Evolutionary conservation across 1,140 invertebrate genomes (phyloP), one percentile per base, ranked within the genome.

Genomic region (Pseudomyrmex flavicornis): DNA sequence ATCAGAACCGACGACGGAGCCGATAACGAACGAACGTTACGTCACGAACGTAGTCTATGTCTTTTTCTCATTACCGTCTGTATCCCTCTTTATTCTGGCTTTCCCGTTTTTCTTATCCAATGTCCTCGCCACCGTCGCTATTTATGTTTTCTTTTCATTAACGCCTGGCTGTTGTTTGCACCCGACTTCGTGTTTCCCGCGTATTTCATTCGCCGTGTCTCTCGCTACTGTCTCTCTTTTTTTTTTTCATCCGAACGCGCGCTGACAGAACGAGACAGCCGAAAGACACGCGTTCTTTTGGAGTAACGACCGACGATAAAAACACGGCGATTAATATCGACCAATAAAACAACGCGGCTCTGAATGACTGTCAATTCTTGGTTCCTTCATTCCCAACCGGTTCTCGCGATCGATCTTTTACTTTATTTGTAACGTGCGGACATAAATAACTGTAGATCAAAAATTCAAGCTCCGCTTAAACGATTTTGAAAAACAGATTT

Each of bases 71-170:
- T 92, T 91, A 92, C 58, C 35, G 10, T 58, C 50, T 61, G 77
- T 62, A 75, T 61, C 59, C 17, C 22, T 35, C 61, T 62, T 59
- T 69, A 54, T 52, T 54, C 82, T 68, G 59, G 20, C 26, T 80
- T 85, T 80, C 62, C 56, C 85, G 46, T 84, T 85, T 69, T 73
- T 86, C 79, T 76, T 74, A 79, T 69, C 72, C 89, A 85, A 91
- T 91, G 87, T 87, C 62, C 58, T 48, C 79, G 20, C 82, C 59
- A 80, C 17, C 3, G 15, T 58, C 44, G 52, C 82, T 87, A 88
- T 88, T 88, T 87, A 75, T 92, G 82, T 92, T 92, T 92, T 90
- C 89, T 91, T 92, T 92, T 92, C 90, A 92, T 92, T 92, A 89
- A 85, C 76, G 68, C 76, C 63, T 9, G 15, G 20, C 10, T 48